Evolutionary conservation across 2,113 vertebrate species (phyloP).

Genomic region (pig (Sus scrofa)): DNA sequence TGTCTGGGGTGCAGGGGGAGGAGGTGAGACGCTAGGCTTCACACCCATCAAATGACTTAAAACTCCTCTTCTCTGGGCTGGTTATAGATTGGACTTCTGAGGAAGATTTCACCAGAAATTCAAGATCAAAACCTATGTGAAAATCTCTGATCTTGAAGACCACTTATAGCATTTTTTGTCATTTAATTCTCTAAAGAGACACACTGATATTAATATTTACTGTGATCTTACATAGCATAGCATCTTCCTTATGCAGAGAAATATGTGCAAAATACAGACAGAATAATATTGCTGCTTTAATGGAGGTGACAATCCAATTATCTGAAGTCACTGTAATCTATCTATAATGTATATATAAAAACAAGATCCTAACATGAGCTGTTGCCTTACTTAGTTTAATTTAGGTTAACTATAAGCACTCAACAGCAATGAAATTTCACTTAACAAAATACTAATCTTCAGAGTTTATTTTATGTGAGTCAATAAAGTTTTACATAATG

Average conservation of each 20-base stretch:
- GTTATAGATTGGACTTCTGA: background rate
- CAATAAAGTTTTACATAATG: background rate
- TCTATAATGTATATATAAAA: background rate
- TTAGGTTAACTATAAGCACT: background rate
- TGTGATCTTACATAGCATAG: background rate
- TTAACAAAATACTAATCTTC: background rate
- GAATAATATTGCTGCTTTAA: background rate
- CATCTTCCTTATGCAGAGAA: background rate
- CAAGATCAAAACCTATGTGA: background rate
- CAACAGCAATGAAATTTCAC: background rate
- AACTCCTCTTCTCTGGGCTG: background rate
- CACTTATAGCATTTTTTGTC: background rate
- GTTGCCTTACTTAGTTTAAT: background rate
- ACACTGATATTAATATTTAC: constrained; percentile 13
- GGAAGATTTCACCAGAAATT: background rate
- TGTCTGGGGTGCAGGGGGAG: background rate
- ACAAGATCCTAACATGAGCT: background rate
- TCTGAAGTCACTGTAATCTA: background rate
- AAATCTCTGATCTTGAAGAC: background rate
- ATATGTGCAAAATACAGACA: background rate
- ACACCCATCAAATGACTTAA: background rate
- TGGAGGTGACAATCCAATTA: background rate
- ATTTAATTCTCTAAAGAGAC: constrained; percentile 19
- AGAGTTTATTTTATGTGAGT: constrained; percentile 20
- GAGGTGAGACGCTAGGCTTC: rapidly evolving